Evolutionary conservation across 1,140 invertebrate genomes (phyloP), one percentile per base, ranked within the genome.

Genomic region (Chelonus insularis): DNA sequence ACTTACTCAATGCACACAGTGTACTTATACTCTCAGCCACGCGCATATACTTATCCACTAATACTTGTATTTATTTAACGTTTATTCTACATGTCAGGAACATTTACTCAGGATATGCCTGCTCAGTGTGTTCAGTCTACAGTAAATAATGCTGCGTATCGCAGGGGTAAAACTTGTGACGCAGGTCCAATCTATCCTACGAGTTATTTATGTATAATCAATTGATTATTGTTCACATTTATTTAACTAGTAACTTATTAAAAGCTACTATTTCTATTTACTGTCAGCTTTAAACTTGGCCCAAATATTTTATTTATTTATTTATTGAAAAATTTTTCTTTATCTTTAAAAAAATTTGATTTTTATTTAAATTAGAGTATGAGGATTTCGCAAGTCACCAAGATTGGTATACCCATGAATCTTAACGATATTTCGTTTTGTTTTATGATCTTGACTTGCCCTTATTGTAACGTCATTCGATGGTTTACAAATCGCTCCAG

Each of bases 391-490:
- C 43, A 62, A 14, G 32, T 52, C 45, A 18, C 7, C 21, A 25
- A 48, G n/a, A 18, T n/a, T 25, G 4, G n/a, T 39, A n/a, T 39
- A 39, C 41, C 18, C 63, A 69, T 63, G 63, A 69, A 69, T 68
- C 14, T 68, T 68, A 64, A 66, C 60, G 66, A 69, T 69, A 68
- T 43, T 62, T 47, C 66, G 60, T 52, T 43, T 56, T 16, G 56
- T 45, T 68, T 70, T 70, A 70, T 61, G 68, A 70, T 37, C 45
- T 45, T 43, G 62, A 68, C 66, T 64, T 64, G 64, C 66, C 68
- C 66, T 70, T 69, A 66, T 68, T 69, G 60, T 60, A 69, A 65
- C 57, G 66, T 62, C 36, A 37, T 25, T 47, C 45, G 64, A 64
- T 45, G 59, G 60, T 66, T 68, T 62, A 57, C 43, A 50, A 18